Base-by-base conservation (phyloP, 2,888 invertebrate genomes). In the Byasa hedistus region DNA sequence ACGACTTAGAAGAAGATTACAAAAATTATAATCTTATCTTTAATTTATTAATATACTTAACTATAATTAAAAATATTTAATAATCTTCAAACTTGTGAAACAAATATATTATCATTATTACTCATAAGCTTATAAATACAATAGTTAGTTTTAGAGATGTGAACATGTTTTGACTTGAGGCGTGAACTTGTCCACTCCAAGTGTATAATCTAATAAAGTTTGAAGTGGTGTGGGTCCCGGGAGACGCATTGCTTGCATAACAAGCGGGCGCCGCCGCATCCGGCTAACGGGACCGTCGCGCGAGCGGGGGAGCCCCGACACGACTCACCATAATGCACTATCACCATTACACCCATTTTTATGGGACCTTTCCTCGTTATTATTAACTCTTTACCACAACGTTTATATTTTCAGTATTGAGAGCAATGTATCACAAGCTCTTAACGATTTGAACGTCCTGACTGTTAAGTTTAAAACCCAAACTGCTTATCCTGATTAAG, bases 191-290 rank as follows among this genome's bases (percentile, higher is more conserved):
- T n/a, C 48, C 5, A 12, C n/a, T 48, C 19, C 5, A n/a, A n/a
- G 48, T 57, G 52, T 56, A 44, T 17, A 62, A 62, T 62, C 5
- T 62, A 55, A 56, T 56, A 62, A 62, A 62, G 22, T 19, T n/a
- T 39, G 23, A 5, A 24, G 51, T 39, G 36, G 54, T 27, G 61
- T 48, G 63, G 65, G 59, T 54, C 54, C 52, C 55, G 68, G 70
- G 68, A 79, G 79, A 83, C 80, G 80, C 84, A 82, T 86, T 83
- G 77, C 81, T 89, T 88, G 88, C 89, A 89, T 89, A 89, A 89
- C 84, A 82, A 89, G 84, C 85, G 82, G 75, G 80, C 80, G 79
- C 76, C 72, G 66, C 79, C 82, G 82, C 77, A 79, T 89, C 86
- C 89, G 87, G 79, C 77, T 90, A 89, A 89, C 89, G 89, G 89